Percentiles rank a stretch among this genome's conserved stretches.
Conservation (phyloP, 2,797 vertebrate species). For the Cheirogaleus major region DNA sequence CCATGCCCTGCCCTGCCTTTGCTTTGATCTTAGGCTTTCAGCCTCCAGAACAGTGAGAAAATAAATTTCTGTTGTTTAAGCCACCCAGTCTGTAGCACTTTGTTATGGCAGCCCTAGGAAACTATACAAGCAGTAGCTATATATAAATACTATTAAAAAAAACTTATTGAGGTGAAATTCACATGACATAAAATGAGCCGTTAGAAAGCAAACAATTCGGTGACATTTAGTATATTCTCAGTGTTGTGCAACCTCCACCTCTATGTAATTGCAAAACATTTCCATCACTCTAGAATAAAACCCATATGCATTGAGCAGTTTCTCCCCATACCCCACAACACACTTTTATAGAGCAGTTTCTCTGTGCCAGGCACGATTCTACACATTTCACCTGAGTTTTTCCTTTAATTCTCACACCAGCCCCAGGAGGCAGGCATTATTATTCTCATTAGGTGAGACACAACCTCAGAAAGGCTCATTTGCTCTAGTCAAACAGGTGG, state of each 20-base stretch:
- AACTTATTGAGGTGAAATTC: background rate
- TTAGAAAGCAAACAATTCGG: background rate
- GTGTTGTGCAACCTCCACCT: too few species aligned
- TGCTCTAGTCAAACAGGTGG: background rate
- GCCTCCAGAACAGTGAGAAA: background rate
- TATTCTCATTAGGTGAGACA: background rate
- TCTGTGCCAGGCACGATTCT: background rate
- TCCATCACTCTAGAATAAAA: background rate
- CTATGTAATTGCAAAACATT: background rate
- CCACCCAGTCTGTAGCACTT: background rate
- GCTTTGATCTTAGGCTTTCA: background rate
- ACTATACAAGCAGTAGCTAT: background rate
- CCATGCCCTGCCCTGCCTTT: background rate
- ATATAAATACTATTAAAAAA: background rate
- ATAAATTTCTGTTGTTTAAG: background rate
- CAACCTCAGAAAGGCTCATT: background rate
- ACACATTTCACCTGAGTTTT: background rate
- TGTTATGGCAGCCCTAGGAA: background rate
- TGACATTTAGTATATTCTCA: background rate
- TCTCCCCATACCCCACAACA: background rate
- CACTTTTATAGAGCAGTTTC: background rate
- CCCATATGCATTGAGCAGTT: background rate
- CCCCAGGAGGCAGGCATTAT: background rate
- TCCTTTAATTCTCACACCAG: background rate
- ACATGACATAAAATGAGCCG: background rate